Evolutionary conservation across 2,797 vertebrate species (phyloP).

Genomic region (Rachycentron canadum): DNA sequence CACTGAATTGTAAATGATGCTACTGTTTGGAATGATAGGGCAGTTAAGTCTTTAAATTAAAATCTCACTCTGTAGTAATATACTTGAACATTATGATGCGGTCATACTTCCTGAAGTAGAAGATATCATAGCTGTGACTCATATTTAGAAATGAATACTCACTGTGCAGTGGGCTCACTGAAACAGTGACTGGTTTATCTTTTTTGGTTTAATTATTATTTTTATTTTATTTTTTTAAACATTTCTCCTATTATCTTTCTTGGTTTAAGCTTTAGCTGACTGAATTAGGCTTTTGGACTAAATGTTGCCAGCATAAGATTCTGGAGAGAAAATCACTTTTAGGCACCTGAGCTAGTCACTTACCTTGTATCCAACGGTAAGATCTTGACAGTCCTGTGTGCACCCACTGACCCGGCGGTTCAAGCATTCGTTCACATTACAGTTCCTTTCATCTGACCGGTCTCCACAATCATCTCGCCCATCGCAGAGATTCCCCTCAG

Average conservation of each 20-base stretch:
- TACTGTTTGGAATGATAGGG: conserved; percentile 19
- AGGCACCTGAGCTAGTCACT: conserved; percentile 39
- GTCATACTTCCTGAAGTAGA: conserved; percentile 3
- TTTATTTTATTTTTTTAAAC: neutral
- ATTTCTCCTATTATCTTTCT: neutral
- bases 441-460: conserved; percentile 95
- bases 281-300: conserved; percentile 12
- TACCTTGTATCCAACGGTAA: conserved; percentile 96
- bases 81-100: conserved; percentile 11
- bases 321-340: neutral
- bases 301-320: conserved; percentile 4
- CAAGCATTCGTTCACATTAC: conserved; percentile 95
- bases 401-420: conserved; percentile 96
- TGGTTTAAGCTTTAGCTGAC: conserved; percentile 16
- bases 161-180: neutral
- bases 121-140: conserved; percentile 1
- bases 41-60: conserved; percentile 24
- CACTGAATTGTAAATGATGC: conserved; percentile 45
- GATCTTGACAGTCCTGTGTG: conserved; percentile 97
- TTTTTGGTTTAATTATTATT: too few species aligned
- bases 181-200: neutral
- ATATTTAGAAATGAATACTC: neutral
- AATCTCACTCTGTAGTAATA: conserved; percentile 5
- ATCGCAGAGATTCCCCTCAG: conserved; percentile 90
- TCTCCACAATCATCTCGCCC: conserved; percentile 94